Percentiles rank a stretch among this genome's conserved stretches.
These are phyloP conservation scores for Chionomys nivalis DNA, from an alignment of 2,113 vertebrate genomes.

Conservation along the genomic window DNA sequence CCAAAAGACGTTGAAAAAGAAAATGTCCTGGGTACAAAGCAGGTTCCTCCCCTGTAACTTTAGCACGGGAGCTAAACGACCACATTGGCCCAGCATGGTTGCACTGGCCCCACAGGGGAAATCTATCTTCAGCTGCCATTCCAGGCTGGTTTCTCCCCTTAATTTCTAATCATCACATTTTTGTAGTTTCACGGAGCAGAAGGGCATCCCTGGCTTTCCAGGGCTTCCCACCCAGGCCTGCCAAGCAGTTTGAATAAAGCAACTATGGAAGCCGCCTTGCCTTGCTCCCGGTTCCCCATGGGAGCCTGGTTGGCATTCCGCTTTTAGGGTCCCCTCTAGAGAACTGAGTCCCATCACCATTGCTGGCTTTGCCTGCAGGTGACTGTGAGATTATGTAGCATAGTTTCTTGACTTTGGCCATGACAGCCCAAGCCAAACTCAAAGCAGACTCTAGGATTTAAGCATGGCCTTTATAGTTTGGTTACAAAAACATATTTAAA, in stretches of 20 bases:
- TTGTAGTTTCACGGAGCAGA: accelerated
- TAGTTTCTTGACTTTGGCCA: neutral
- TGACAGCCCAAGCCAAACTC: neutral
- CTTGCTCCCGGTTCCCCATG: no score
- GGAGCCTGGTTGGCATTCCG: no score
- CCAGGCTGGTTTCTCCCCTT: neutral
- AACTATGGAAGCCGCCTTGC: accelerated
- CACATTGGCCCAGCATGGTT: neutral
- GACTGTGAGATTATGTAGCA: accelerated
- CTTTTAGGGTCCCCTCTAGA: no score
- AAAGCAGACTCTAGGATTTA: neutral
- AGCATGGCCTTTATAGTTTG: neutral
- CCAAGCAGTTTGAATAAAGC: neutral
- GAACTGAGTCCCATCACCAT: neutral
- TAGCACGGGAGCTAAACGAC: neutral
- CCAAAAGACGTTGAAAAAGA: conserved; percentile 58
- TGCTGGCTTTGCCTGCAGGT: neutral
- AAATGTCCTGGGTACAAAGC: accelerated
- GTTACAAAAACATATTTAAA: neutral
- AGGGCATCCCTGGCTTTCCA: no score
- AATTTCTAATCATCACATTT: neutral
- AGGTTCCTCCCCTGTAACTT: neutral
- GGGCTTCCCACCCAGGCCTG: neutral
- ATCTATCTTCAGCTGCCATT: no score
- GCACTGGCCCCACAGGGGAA: neutral